A percentile compares a stretch with the other conserved stretches of the same genome.
phyloP scores from a whole-genome alignment of 1,140 invertebrate genomes.

The Sarcophaga bullata region DNA sequence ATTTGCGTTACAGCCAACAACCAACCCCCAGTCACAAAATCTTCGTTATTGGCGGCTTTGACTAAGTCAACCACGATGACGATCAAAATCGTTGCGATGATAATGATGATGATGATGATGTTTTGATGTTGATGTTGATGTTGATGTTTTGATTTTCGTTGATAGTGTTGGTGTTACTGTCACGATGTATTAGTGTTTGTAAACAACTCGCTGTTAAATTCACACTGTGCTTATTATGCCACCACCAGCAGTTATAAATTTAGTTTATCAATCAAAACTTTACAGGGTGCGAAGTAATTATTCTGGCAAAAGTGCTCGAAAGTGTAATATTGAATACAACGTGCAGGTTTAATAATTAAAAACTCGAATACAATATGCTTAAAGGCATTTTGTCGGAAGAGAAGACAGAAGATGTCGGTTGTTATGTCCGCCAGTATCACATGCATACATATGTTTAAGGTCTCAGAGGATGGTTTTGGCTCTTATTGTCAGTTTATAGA shows the following conservation, averaged over 20 bases:
- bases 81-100: not conserved
- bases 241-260: not conserved
- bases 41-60: not conserved
- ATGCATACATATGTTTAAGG: too few species aligned
- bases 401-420: too few species aligned
- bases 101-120: not conserved
- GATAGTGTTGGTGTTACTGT: not conserved
- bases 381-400: too few species aligned
- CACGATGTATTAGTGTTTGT: not conserved
- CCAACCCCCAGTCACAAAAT: constrained; percentile 19
- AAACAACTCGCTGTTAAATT: not conserved
- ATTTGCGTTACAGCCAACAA: not conserved
- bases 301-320: not conserved
- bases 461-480: too few species aligned
- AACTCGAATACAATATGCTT: too few species aligned
- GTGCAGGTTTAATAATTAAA: too few species aligned
- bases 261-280: not conserved
- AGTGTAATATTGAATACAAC: too few species aligned
- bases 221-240: not conserved
- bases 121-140: not conserved
- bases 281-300: not conserved
- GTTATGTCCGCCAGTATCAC: too few species aligned
- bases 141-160: not conserved
- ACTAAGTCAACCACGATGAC: not conserved
- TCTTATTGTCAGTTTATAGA: too few species aligned